These are phyloP conservation scores for Asarcornis scutulata DNA, from an alignment of 2,113 vertebrate genomes.

Conservation along the genomic window DNA sequence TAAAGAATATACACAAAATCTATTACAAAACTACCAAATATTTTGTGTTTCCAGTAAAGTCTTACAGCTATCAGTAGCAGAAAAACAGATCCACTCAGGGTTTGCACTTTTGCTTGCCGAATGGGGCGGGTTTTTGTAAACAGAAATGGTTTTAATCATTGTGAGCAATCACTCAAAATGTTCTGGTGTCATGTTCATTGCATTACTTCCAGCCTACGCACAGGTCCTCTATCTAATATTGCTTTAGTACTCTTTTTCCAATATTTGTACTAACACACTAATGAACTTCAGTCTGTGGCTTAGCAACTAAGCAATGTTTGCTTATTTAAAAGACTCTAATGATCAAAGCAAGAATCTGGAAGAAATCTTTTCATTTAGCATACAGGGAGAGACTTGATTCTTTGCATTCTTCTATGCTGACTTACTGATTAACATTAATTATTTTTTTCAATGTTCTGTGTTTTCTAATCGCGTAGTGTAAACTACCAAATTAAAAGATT, in stretches of 20 bases:
- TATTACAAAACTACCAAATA: background rate
- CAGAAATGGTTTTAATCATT: constrained; percentile 34
- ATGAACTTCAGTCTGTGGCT: constrained; percentile 49
- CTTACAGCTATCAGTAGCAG: background rate
- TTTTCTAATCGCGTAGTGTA: background rate
- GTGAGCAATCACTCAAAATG: constrained; percentile 1
- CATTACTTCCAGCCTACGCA: constrained; percentile 46
- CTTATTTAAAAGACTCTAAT: constrained; percentile 38
- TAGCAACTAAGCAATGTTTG: constrained; percentile 66
- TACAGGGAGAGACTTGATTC: constrained; percentile 7
- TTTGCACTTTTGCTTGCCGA: background rate
- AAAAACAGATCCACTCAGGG: background rate
- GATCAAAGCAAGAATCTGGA: constrained; percentile 58
- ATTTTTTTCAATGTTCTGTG: background rate
- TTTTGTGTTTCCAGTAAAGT: background rate
- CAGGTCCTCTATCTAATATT: constrained; percentile 43
- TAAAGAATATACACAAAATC: background rate
- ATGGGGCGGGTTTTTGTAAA: background rate
- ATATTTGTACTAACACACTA: constrained; percentile 58
- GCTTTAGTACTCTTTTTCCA: constrained; percentile 40
- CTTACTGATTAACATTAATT: constrained; percentile 3
- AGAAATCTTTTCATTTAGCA: constrained; percentile 43
- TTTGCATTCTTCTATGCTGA: constrained; percentile 26
- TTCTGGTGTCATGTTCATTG: constrained; percentile 11
- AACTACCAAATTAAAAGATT: background rate